phyloP scores from a whole-genome alignment of 2,797 vertebrate species.

The Apogon hyalosoma region DNA sequence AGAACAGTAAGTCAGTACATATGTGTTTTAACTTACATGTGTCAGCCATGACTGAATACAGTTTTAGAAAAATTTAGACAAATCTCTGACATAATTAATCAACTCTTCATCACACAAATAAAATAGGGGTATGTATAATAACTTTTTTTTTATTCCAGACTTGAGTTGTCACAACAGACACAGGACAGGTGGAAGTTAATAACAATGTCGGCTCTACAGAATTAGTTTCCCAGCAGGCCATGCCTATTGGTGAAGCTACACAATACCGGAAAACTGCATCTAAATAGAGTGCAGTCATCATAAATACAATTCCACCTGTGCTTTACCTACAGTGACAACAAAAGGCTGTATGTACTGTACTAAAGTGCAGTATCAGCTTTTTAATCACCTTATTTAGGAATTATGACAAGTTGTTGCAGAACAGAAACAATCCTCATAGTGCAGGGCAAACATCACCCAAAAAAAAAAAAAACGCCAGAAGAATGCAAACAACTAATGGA shows the following conservation, averaged over 20 bases:
- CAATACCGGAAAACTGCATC: no score
- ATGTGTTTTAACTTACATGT: conserved; percentile 5
- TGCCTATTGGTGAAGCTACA: no score
- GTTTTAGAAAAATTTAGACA: conserved; percentile 21
- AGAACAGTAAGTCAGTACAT: conserved; percentile 24
- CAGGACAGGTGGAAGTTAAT: no score
- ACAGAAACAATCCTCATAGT: background rate
- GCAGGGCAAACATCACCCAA: conserved; percentile 1
- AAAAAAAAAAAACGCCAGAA: background rate
- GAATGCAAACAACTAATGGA: background rate
- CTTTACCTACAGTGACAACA: conserved; percentile 6
- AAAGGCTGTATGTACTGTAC: conserved; percentile 16
- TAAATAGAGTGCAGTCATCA: no score
- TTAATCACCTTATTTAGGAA: background rate
- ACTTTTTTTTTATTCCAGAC: no score
- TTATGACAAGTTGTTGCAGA: background rate
- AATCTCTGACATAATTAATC: conserved; percentile 15
- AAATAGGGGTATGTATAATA: background rate
- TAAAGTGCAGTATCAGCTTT: conserved; percentile 37
- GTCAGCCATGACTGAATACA: conserved; percentile 29
- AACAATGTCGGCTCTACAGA: no score
- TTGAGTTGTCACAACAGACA: no score
- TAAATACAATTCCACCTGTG: background rate
- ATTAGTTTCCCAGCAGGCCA: no score
- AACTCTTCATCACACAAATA: conserved; percentile 19